These are phyloP conservation scores for Byasa hedistus DNA, from an alignment of 2,888 invertebrate species.

Conservation along the genomic window DNA sequence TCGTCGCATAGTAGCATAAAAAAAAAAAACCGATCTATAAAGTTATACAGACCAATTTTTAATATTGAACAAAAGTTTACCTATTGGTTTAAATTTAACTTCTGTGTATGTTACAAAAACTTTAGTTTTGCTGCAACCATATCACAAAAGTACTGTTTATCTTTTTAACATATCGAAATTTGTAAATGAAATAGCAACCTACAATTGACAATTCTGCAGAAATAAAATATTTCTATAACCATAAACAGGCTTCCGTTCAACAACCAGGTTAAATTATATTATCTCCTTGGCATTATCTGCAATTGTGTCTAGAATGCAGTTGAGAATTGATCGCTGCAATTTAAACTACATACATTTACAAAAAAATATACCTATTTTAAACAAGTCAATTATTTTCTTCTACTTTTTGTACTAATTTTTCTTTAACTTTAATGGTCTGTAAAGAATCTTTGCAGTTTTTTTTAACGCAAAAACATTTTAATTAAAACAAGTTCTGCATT, in stretches of 20 bases:
- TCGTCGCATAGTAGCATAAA: too few relatives aligned
- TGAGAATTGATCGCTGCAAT: constrained; percentile 19
- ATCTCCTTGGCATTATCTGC: constrained; percentile 35
- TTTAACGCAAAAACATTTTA: too few relatives aligned
- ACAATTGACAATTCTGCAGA: not conserved
- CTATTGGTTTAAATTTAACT: too few relatives aligned
- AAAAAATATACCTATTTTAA: too few relatives aligned
- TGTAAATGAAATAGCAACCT: not conserved
- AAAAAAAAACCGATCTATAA: too few relatives aligned
- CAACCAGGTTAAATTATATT: constrained; percentile 47
- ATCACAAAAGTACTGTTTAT: constrained; percentile 2
- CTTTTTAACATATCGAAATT: not conserved
- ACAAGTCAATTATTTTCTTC: too few relatives aligned
- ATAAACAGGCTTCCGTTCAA: constrained; percentile 47
- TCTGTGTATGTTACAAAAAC: not conserved
- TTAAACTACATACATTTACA: not conserved
- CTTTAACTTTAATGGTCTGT: too few relatives aligned
- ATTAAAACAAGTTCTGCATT: too few relatives aligned
- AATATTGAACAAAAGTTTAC: too few relatives aligned
- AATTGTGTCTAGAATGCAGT: constrained; percentile 20
- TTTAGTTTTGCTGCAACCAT: not conserved
- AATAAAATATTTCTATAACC: not conserved
- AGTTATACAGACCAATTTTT: too few relatives aligned
- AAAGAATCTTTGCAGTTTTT: too few relatives aligned
- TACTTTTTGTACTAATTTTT: too few relatives aligned